Conservation (phyloP, 2,888 invertebrate species). For the Lydus trimaculatus region DNA sequence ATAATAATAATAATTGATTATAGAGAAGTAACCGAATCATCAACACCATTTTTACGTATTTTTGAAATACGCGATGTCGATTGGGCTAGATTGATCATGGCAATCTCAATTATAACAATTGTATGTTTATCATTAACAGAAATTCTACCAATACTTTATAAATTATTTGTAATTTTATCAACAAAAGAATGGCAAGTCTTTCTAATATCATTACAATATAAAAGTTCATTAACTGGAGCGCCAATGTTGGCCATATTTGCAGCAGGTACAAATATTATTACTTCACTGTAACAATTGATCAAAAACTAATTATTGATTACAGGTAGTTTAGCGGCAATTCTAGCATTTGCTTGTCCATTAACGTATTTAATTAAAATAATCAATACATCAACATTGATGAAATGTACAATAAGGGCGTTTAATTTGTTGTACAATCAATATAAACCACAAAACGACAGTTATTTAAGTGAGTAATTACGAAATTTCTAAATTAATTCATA, state of each 20-base stretch:
- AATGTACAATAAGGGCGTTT: constrained; percentile 51
- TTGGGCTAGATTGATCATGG: constrained; percentile 68
- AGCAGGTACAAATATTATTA: constrained; percentile 61
- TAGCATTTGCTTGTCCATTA: constrained; percentile 70
- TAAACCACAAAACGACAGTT: constrained; percentile 65
- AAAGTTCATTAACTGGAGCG: constrained; percentile 68
- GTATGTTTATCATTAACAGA: constrained; percentile 70
- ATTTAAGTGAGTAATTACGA: constrained; percentile 35
- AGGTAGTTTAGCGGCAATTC: constrained; percentile 69
- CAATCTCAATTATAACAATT: constrained; percentile 67
- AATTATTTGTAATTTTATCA: constrained; percentile 65
- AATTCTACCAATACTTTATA: constrained; percentile 66
- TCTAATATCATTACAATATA: constrained; percentile 68
- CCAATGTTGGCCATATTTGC: constrained; percentile 71
- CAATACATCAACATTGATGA: constrained; percentile 65
- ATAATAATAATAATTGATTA: constrained; percentile 24
- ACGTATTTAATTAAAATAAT: constrained; percentile 68
- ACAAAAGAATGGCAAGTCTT: constrained; percentile 70
- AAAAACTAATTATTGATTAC: constrained; percentile 37
- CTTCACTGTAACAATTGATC: not conserved
- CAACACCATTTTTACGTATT: constrained; percentile 67
- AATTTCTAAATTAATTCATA: not conserved
- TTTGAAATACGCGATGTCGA: constrained; percentile 67
- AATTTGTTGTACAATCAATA: constrained; percentile 63
- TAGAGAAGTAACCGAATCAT: constrained; percentile 67